A percentile compares a stretch with the other conserved stretches of the same genome.
phyloP scores from a whole-genome alignment of 2,797 vertebrate species.

The Microtus agrestis region DNA sequence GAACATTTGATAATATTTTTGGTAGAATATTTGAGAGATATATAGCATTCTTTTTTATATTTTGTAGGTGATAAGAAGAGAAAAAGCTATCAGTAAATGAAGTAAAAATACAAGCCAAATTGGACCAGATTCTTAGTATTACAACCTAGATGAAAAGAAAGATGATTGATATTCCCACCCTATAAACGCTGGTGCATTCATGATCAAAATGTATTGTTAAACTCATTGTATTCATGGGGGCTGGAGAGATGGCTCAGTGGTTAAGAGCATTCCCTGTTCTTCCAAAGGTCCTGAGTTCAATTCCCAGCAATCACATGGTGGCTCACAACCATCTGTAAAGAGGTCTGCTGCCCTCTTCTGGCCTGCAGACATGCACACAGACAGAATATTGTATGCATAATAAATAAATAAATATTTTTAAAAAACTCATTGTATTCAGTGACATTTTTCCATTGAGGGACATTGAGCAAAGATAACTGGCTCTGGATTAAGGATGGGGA shows the following conservation, averaged over 20 bases:
- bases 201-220: background rate
- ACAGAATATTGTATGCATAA: too few species aligned
- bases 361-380: too few species aligned
- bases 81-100: background rate
- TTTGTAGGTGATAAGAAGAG: background rate
- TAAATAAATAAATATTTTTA: too few species aligned
- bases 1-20: background rate
- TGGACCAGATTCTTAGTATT: background rate
- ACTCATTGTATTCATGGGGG: background rate
- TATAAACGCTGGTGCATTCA: background rate
- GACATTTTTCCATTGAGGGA: background rate
- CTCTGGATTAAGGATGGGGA: background rate
- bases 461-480: background rate
- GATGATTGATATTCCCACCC: background rate
- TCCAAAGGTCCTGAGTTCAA: too few species aligned
- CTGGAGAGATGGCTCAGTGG: too few species aligned
- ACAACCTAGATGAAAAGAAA: background rate
- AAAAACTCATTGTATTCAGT: background rate
- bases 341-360: too few species aligned
- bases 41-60: background rate
- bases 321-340: too few species aligned
- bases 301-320: too few species aligned
- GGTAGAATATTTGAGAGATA: background rate
- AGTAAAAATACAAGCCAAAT: constrained; percentile 1
- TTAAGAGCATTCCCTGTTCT: too few species aligned